These are phyloP conservation scores for Oikopleura dioica DNA, from an alignment of 23 tunicate species.

Conservation along the genomic window DNA sequence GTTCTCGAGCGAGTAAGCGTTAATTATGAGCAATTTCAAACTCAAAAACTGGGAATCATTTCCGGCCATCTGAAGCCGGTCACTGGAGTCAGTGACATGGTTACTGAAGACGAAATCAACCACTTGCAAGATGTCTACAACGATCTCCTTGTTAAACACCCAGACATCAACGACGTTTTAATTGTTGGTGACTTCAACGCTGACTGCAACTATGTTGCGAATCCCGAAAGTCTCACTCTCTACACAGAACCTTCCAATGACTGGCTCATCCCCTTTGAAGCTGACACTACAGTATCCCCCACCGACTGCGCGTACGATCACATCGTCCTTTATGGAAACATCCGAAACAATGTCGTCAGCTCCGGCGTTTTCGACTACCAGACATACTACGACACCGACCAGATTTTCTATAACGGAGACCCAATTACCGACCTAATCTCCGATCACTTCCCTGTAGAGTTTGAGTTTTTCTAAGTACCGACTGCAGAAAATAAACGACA, in stretches of 20 bases:
- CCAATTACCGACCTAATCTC: slow-evolving; percentile 1
- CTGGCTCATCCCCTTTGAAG: neutral
- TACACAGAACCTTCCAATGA: neutral
- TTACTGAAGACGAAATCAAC: neutral
- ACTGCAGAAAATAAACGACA: no score
- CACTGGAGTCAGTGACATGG: neutral
- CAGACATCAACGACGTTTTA: slow-evolving; percentile 20
- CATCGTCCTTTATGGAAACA: neutral
- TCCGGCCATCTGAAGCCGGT: no score
- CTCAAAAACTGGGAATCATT: no score
- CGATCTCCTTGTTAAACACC: neutral
- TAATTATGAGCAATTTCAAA: neutral
- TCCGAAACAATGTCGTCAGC: neutral
- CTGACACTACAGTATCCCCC: neutral
- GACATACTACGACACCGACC: neutral
- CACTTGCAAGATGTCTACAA: neutral
- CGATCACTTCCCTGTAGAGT: slow-evolving; percentile 5
- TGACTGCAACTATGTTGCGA: slow-evolving; percentile 31
- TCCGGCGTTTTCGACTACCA: slow-evolving; percentile 5
- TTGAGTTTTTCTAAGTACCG: neutral
- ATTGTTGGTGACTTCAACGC: slow-evolving; percentile 69
- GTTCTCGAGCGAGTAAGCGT: neutral
- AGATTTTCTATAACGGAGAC: neutral
- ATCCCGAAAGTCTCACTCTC: neutral
- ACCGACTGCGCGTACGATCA: slow-evolving; percentile 3